Evolutionary conservation across 1,140 invertebrate genomes (phyloP).

Genomic region (Caenorhabditis briggsae): DNA sequence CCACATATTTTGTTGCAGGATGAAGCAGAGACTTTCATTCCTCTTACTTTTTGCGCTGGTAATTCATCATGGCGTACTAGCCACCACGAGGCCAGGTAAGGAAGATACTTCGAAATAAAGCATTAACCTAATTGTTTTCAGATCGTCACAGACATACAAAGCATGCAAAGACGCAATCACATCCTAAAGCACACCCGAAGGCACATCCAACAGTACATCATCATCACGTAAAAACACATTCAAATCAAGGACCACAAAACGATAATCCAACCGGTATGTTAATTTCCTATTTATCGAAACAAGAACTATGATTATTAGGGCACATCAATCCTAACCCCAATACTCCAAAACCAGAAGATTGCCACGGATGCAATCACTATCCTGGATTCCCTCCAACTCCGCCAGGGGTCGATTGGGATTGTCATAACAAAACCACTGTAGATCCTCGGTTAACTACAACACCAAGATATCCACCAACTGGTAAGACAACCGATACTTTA

Average conservation of each 20-base stretch:
- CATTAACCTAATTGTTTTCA: not conserved
- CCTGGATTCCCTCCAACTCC: not conserved
- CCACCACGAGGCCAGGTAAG: conserved; percentile 1
- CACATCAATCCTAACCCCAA: not conserved
- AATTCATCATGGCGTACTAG: conserved; percentile 28
- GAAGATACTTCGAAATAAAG: not conserved
- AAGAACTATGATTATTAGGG: too few species aligned
- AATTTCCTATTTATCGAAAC: not conserved
- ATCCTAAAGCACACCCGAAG: too few species aligned
- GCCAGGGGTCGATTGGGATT: not conserved
- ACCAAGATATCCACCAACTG: not conserved
- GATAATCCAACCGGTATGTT: not conserved
- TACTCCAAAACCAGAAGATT: not conserved
- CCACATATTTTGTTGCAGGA: not conserved
- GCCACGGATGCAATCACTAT: conserved; percentile 13
- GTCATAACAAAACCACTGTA: not conserved
- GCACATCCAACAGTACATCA: too few species aligned
- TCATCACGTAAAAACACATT: too few species aligned
- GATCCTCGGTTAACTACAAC: not conserved
- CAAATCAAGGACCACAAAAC: not conserved
- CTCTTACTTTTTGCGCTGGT: conserved; percentile 46
- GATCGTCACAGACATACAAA: not conserved
- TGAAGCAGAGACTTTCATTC: not conserved
- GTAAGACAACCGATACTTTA: not conserved
- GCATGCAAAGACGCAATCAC: too few species aligned